Base-by-base conservation (phyloP, 2,797 vertebrate species). In the Phalloptychus januarius region DNA sequence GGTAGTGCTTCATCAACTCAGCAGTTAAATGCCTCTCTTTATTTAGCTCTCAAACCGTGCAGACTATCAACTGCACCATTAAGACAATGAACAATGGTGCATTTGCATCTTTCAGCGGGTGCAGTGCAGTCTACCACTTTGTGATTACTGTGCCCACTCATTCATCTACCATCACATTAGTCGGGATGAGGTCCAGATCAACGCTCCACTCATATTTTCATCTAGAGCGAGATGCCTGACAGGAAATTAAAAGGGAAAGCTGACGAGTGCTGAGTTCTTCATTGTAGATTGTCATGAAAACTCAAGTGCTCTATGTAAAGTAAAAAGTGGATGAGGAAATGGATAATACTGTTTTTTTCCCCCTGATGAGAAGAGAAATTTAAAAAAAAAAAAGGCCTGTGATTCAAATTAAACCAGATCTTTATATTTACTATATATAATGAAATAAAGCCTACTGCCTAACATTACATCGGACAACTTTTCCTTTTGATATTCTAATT, bases 11-110 rank as follows among this genome's bases (percentile, higher is more conserved):
- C 87, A 93, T 93, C 91, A 91, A 81, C 84, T 87, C 91, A 79
- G 82, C 83, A 75, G 83, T 91, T 93, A 93, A 94, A 92, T 89
- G 91, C 84, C 82, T 87, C 90, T 85, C 92, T 94, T 92, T 93
- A 90, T 94, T 92, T 93, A 89, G 90, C 91, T 82, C 88, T 84
- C 82, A 89, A 84, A 89, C 90, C 85, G 85, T 83, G 89, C 87
- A 88, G 90, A 93, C 91, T 94, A 91, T 94, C 92, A 92, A 91
- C 94, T 92, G 79, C 86, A 87, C 85, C 89, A 91, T 94, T 93
- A 93, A 91, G 92, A 94, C 88, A 92, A 80, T 87, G 86, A 89
- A 92, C 90, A 92, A 89, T 92, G 82, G 83, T 82, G 85, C 81
- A 87, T 87, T 86, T 89, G 83, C 81, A 88, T 85, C 85, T 92